phyloP scores from a whole-genome alignment of 2,113 vertebrate species.

The Rhinopomastus cyanomelas region DNA sequence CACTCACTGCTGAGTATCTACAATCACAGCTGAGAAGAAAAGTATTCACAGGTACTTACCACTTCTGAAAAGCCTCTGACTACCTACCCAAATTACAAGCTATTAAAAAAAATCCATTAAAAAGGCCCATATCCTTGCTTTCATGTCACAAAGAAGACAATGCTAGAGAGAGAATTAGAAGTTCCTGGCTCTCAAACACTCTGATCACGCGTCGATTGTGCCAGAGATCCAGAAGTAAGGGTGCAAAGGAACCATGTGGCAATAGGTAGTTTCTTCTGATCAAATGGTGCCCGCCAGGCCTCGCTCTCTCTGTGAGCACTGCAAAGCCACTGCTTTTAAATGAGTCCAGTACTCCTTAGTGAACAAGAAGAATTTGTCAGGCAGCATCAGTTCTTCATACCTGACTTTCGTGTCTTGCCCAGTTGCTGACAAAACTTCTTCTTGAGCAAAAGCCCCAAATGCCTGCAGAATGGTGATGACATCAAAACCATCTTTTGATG shows the following conservation, averaged over 20 bases:
- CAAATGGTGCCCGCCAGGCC: neutral
- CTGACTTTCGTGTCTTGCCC: neutral
- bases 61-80: neutral
- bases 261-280: neutral
- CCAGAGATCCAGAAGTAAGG: neutral
- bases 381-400: neutral
- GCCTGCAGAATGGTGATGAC: neutral
- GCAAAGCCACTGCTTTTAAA: neutral
- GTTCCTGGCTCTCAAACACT: neutral
- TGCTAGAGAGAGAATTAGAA: neutral
- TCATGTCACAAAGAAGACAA: neutral
- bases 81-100: neutral
- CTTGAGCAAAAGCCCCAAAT: neutral
- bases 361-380: neutral
- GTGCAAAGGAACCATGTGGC: neutral
- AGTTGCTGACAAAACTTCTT: neutral
- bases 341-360: neutral
- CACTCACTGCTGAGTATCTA: neutral
- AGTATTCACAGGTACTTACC: neutral
- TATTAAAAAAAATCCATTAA: neutral
- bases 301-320: neutral
- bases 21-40: neutral
- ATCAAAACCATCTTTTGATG: neutral
- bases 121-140: neutral
- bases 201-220: neutral